Base-by-base conservation (phyloP, 2,888 invertebrate species). In the Chrysolina haemoptera region DNA sequence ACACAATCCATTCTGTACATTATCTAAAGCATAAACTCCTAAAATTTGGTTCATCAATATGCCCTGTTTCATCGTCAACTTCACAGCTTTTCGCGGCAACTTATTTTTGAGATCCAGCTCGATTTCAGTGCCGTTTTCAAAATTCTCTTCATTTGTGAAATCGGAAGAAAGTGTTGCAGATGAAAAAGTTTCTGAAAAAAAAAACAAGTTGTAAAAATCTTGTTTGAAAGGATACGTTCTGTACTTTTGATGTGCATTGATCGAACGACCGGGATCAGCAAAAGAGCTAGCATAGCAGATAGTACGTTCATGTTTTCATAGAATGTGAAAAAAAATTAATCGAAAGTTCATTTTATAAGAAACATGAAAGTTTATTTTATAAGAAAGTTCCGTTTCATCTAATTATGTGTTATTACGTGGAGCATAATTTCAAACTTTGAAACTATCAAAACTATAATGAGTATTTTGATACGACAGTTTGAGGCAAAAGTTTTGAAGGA, bases 31-130 rank as follows among this genome's bases (percentile, higher is more conserved):
- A 74, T 84, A 86, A 16, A 80, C 75, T 10, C 68, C 76, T 8
- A 86, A 46, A 43, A 86, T 70, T 80, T 86, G 86, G 76, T 86
- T 85, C 81, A 86, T 81, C 64, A 85, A 71, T 6, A 85, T 66
- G 55, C 82, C 82, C 78, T 86, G 86, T 76, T 80, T 83, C 71
- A 80, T 78, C 20, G 83, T 84, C 43, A 86, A 76, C 75, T 83
- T 82, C 10, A 85, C 73, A 18, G 76, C 77, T 48, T 71, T 72
- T 68, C 71, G 71, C 9, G 35, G n/a, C n/a, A 27, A 10, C 14
- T n/a, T 3, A 18, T n/a, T 65, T 6, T 43, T 20, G 12, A 10
- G 16, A 46, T n/a, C 22, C 12, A 14, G 18, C 9, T 18, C n/a
- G 11, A 3, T 0, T 14, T 18, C 1, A 11, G 10, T n/a, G 14